Evolutionary conservation across 2,113 vertebrate genomes (phyloP).

Genomic region (Gambusia affinis): DNA sequence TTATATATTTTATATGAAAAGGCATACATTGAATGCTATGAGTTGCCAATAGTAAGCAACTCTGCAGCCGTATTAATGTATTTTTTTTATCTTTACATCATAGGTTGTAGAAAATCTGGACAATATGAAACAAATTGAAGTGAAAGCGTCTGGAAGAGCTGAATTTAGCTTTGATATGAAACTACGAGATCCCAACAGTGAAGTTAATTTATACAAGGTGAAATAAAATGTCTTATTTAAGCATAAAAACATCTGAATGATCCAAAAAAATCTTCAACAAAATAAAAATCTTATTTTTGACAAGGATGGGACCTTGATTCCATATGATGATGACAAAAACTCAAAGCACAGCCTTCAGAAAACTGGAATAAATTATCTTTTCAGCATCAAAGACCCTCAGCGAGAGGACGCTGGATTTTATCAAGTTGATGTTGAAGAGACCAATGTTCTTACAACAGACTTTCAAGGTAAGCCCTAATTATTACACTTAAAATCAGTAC

Average conservation of each 20-base stretch:
- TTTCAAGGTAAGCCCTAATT: constrained; percentile 71
- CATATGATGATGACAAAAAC: constrained; percentile 70
- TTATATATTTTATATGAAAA: background rate
- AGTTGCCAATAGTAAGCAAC: background rate
- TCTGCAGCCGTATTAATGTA: background rate
- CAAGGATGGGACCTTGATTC: constrained; percentile 84
- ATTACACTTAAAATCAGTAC: background rate
- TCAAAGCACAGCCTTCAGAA: constrained; percentile 80
- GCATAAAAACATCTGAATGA: background rate
- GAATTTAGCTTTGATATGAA: constrained; percentile 85
- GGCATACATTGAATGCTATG: background rate
- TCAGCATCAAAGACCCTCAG: constrained; percentile 82
- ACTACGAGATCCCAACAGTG: constrained; percentile 80
- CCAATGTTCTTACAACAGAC: constrained; percentile 85
- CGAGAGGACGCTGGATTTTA: constrained; percentile 89
- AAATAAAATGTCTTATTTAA: constrained; percentile 46
- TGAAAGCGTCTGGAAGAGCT: constrained; percentile 81
- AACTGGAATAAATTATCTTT: constrained; percentile 81
- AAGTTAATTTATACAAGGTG: constrained; percentile 89
- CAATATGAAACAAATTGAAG: constrained; percentile 83
- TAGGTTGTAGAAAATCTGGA: constrained; percentile 81
- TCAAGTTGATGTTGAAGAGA: constrained; percentile 86
- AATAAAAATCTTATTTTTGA: background rate
- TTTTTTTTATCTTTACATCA: background rate
- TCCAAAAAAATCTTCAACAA: background rate